Evolutionary conservation across 2,797 vertebrate genomes (phyloP), one percentile per base, ranked within the genome.

Genomic region (Melanotaenia pygmaea): DNA sequence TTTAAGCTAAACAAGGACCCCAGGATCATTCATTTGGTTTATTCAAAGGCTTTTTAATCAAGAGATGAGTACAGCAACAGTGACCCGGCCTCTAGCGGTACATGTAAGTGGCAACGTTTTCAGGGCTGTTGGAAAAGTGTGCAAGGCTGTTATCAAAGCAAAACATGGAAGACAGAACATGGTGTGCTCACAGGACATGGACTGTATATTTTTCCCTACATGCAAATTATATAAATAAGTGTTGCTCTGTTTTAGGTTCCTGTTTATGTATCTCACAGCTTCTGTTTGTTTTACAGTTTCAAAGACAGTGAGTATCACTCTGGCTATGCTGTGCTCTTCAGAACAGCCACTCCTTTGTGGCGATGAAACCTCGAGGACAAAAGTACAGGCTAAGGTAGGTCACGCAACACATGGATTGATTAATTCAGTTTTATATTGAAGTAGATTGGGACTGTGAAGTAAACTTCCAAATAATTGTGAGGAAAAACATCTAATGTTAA

Each of bases 301-400:
- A 1, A 12, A 20, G 0, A 12, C 8, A 3, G 32, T 0, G 22
- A 61, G 40, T 2, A 2, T 93, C 59, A 57, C 13, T 1, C 61
- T 94, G 76, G 79, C 76, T 0, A 84, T 94, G 90, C 0, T 90
- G 61, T 94, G 94, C 72, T 74, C 84, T 0, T 92, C 92, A 0
- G 0, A 0, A 0, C 0, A 0, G 0, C 0, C 0, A 13, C 85
- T 89, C 47, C 0, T 3, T 1, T 94, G 93, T 76, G 72, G 54
- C 0, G 0, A 2, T 0, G 0, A 0, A 0, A 0, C 0, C 1
- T 61, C 60, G 0, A 43, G 14, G 0, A 0, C 0, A 0, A 0
- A 0, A 0, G 24, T 88, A 0, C 2, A 88, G 0, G 0, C 0
- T 0, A 0, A 69, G 87, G 94, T 94, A 62, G 20, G 75, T 60